These are phyloP conservation scores for Eupithecia subfuscata DNA, from an alignment of 2,888 invertebrate genomes.

Conservation along the genomic window DNA sequence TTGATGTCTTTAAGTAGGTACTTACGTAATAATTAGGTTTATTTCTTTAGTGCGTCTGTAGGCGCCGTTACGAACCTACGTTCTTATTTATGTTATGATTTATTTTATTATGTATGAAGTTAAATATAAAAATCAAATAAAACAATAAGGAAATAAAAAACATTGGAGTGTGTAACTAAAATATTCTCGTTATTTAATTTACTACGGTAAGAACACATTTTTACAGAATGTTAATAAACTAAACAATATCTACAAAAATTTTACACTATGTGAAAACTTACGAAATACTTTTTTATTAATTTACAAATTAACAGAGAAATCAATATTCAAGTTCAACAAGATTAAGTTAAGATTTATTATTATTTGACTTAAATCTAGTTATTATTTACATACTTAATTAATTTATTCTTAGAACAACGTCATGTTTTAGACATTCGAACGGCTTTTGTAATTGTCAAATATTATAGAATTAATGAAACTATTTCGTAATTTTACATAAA, in stretches of 20 bases:
- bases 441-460: slow-evolving; percentile 30
- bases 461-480: slow-evolving; percentile 18
- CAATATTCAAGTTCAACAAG: slow-evolving; percentile 81
- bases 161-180: slow-evolving; percentile 79
- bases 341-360: slow-evolving; percentile 78
- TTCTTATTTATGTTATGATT: background rate
- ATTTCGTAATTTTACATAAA: background rate
- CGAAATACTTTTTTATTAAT: slow-evolving; percentile 71
- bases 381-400: slow-evolving; percentile 73
- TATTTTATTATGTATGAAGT: background rate
- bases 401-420: slow-evolving; percentile 63
- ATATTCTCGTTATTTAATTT: slow-evolving; percentile 85
- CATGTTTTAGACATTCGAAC: slow-evolving; percentile 66
- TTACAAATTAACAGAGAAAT: slow-evolving; percentile 80
- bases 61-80: background rate
- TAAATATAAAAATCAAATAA: background rate
- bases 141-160: slow-evolving; percentile 62
- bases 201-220: slow-evolving; percentile 85
- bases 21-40: too few species aligned
- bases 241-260: slow-evolving; percentile 83
- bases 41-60: too few species aligned
- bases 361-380: slow-evolving; percentile 68
- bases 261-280: slow-evolving; percentile 84
- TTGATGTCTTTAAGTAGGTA: too few species aligned
- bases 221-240: slow-evolving; percentile 84